These are phyloP conservation scores for Dreissena rostriformis DNA, from an alignment of 1,140 invertebrate species.

Conservation along the genomic window DNA sequence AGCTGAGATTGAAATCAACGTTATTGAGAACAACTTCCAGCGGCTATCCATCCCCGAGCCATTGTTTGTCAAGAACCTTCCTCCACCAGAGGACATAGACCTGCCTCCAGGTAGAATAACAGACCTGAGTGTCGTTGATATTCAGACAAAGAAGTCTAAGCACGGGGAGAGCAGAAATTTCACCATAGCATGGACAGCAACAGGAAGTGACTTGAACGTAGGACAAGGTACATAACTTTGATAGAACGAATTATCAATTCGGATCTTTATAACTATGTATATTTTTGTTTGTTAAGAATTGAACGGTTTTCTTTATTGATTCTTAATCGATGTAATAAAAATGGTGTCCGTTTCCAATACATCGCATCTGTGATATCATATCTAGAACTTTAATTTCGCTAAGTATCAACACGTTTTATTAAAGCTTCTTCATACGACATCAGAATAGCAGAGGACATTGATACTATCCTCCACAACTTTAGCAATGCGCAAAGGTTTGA, in stretches of 20 bases:
- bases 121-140: conserved; percentile 10
- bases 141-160: not conserved
- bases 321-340: too few relatives aligned
- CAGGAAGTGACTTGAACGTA: conserved; percentile 17
- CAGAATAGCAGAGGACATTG: not conserved
- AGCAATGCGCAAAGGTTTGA: not conserved
- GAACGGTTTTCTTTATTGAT: too few relatives aligned
- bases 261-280: too few relatives aligned
- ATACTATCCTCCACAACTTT: conserved; percentile 9
- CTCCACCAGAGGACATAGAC: too few relatives aligned
- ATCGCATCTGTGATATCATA: too few relatives aligned
- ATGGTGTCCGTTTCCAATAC: too few relatives aligned
- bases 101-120: not conserved
- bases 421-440: conserved; percentile 11
- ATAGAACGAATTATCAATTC: too few relatives aligned
- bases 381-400: too few relatives aligned
- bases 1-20: not conserved
- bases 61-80: not conserved
- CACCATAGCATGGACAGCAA: conserved; percentile 32
- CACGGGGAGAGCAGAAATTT: conserved; percentile 19
- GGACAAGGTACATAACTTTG: conserved; percentile 7
- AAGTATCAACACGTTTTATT: not conserved
- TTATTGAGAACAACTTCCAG: not conserved
- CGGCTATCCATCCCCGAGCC: not conserved
- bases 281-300: too few relatives aligned